Evolutionary conservation across 2,888 invertebrate species (phyloP).

Genomic region (Lissonota sp.): DNA sequence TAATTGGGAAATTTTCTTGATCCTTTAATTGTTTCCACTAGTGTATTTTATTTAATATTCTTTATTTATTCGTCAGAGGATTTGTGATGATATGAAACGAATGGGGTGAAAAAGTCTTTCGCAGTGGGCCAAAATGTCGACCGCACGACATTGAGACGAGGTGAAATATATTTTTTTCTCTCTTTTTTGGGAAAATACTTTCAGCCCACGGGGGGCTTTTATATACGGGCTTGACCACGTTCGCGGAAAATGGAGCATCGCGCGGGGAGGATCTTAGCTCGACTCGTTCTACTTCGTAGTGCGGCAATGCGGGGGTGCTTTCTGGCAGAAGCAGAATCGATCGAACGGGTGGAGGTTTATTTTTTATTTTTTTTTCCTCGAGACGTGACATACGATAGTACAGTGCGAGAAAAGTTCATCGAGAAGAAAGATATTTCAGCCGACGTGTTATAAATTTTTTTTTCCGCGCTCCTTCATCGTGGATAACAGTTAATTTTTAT

Average conservation of each 20-base stretch:
- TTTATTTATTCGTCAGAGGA: too few relatives aligned
- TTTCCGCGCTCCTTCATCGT: too few relatives aligned
- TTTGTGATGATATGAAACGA: too few relatives aligned
- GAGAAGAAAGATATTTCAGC: conserved; percentile 27
- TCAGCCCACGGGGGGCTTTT: conserved; percentile 68
- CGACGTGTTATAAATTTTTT: neutral
- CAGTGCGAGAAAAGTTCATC: conserved; percentile 55
- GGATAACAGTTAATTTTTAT: too few relatives aligned
- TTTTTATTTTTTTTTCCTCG: conserved; percentile 67
- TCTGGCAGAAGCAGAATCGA: conserved; percentile 60
- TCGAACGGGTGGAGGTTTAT: conserved; percentile 54
- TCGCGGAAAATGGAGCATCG: conserved; percentile 67
- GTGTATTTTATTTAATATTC: too few relatives aligned
- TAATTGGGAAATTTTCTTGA: too few relatives aligned
- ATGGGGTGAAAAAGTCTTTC: neutral
- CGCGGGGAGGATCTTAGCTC: conserved; percentile 4
- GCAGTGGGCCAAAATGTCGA: conserved; percentile 4
- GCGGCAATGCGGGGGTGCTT: conserved; percentile 26
- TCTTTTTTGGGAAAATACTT: conserved; percentile 68
- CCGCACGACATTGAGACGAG: conserved; percentile 18
- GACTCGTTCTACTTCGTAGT: conserved; percentile 50
- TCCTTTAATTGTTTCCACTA: too few relatives aligned
- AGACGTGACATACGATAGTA: conserved; percentile 66
- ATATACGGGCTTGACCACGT: conserved; percentile 69
- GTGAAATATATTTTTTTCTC: conserved; percentile 41